Conservation (phyloP, 1,140 invertebrate genomes). For the Drosophila parabipectinata region DNA sequence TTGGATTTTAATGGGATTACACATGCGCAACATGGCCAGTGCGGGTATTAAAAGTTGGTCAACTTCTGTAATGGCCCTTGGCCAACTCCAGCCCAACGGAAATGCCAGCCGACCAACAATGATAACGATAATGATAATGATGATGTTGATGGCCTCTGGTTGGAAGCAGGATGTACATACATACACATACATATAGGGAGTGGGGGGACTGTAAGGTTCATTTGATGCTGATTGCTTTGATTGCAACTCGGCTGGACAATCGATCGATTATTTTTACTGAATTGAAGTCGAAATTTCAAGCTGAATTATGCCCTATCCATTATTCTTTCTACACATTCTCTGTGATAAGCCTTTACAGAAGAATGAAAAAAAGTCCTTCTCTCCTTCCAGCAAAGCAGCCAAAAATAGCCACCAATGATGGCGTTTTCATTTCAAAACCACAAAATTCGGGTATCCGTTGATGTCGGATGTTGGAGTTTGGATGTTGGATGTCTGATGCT, state of each 20-base stretch:
- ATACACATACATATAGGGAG: not conserved
- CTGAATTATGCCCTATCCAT: not conserved
- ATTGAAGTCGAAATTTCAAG: not conserved
- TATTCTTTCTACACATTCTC: too few species aligned
- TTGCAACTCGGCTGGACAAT: slow-evolving; percentile 14
- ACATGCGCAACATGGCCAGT: slow-evolving; percentile 74
- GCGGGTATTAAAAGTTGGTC: slow-evolving; percentile 76
- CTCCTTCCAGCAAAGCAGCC: not conserved
- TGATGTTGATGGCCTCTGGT: slow-evolving; percentile 48
- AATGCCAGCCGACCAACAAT: slow-evolving; percentile 30
- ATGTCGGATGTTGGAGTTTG: slow-evolving; percentile 7
- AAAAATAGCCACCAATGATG: not conserved
- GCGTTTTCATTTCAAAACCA: slow-evolving; percentile 36
- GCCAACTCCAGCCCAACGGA: slow-evolving; percentile 32
- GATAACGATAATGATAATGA: slow-evolving; percentile 53
- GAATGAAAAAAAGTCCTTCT: too few species aligned
- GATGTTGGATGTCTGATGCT: slow-evolving; percentile 28
- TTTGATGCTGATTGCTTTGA: slow-evolving; percentile 59
- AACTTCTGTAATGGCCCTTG: slow-evolving; percentile 62
- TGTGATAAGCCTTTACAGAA: too few species aligned
- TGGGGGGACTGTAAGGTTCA: slow-evolving; percentile 8
- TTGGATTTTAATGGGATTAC: slow-evolving; percentile 83
- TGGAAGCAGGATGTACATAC: not conserved
- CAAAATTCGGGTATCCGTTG: slow-evolving; percentile 16
- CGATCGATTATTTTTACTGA: slow-evolving; percentile 20